A percentile compares a stretch with the other conserved stretches of the same genome.
Evolutionary conservation across 1,140 invertebrate genomes (phyloP).

Genomic region (Melipona quadrifasciata): DNA sequence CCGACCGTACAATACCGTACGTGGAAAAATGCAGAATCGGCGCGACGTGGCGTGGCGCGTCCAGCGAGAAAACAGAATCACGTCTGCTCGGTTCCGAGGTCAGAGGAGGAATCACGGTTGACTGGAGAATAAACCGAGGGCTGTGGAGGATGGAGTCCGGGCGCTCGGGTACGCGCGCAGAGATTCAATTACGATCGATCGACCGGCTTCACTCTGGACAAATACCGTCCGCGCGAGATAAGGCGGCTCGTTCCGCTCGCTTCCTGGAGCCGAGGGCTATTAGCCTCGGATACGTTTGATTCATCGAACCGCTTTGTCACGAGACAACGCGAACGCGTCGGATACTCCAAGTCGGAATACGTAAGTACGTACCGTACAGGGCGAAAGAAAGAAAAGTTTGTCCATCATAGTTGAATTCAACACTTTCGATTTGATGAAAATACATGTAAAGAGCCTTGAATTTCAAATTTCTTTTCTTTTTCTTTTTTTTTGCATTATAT

Average conservation of each 20-base stretch:
- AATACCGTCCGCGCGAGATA: conserved; percentile 65
- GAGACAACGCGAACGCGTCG: conserved; percentile 10
- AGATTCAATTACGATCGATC: conserved; percentile 70
- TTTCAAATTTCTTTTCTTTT: too few species aligned
- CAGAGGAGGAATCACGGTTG: conserved; percentile 49
- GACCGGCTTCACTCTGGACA: conserved; percentile 59
- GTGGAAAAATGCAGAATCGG: conserved; percentile 56
- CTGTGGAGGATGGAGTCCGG: conserved; percentile 13
- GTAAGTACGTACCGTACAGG: too few species aligned
- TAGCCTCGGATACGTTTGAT: conserved; percentile 54
- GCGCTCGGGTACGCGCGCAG: conserved; percentile 47
- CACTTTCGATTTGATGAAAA: too few species aligned
- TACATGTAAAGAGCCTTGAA: too few species aligned
- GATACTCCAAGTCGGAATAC: too few species aligned
- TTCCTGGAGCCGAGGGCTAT: conserved; percentile 64
- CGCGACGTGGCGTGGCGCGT: background rate
- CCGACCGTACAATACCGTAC: conserved; percentile 29
- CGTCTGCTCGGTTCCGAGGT: conserved; percentile 40
- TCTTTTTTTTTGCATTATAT: too few species aligned
- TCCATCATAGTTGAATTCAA: too few species aligned
- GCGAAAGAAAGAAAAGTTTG: too few species aligned
- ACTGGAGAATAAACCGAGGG: conserved; percentile 42
- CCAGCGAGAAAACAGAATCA: conserved; percentile 58
- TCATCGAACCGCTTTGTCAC: conserved; percentile 60
- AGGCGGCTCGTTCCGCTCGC: conserved; percentile 60